Evolutionary conservation across 2,888 invertebrate species (phyloP).

Genomic region (Nineta flava): DNA sequence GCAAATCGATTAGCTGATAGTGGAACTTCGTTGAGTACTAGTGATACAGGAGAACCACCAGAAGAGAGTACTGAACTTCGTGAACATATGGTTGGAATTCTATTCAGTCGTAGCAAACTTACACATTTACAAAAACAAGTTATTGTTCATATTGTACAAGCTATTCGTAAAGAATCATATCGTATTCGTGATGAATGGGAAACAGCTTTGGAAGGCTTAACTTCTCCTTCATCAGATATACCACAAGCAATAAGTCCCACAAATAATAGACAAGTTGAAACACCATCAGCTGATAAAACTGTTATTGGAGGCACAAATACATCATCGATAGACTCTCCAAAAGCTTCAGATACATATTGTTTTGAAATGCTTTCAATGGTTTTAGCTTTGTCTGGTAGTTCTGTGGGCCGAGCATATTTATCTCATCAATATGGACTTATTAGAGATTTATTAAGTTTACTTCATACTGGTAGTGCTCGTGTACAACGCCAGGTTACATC

Average conservation of each 20-base stretch:
- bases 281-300: slow-evolving; percentile 22
- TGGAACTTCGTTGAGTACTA: slow-evolving; percentile 18
- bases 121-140: slow-evolving; percentile 88
- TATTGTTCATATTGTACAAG: slow-evolving; percentile 77
- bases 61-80: slow-evolving; percentile 42
- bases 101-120: slow-evolving; percentile 85
- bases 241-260: slow-evolving; percentile 20
- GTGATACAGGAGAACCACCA: slow-evolving; percentile 28
- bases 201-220: slow-evolving; percentile 35
- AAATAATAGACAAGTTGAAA: slow-evolving; percentile 17
- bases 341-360: slow-evolving; percentile 76
- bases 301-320: slow-evolving; percentile 1
- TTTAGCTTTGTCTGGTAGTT: slow-evolving; percentile 80
- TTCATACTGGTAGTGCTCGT: slow-evolving; percentile 88
- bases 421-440: slow-evolving; percentile 78
- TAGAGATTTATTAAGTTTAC: slow-evolving; percentile 65
- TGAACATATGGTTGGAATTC: slow-evolving; percentile 92
- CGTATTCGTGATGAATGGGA: slow-evolving; percentile 89
- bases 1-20: slow-evolving; percentile 14
- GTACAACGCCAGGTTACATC: slow-evolving; percentile 89
- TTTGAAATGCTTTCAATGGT: slow-evolving; percentile 96
- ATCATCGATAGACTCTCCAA: slow-evolving; percentile 29
- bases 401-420: slow-evolving; percentile 76
- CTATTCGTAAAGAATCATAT: slow-evolving; percentile 76
- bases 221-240: slow-evolving; percentile 21